A percentile compares a stretch with the other conserved stretches of the same genome.
phyloP scores from a whole-genome alignment of 2,113 vertebrate genomes.

The Colistium nudipinnis region DNA sequence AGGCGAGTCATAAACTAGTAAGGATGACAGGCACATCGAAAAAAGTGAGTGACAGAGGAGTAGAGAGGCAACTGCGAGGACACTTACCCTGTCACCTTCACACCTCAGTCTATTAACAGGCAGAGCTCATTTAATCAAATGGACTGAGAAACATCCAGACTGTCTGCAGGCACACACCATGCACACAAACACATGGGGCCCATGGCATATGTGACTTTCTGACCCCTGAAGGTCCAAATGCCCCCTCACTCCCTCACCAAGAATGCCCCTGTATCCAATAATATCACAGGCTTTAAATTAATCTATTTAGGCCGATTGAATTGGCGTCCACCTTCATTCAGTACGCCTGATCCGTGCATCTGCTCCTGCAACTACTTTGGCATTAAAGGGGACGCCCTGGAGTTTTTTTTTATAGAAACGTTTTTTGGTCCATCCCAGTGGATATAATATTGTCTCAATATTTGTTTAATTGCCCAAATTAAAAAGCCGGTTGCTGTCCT shows the following conservation, averaged over 20 bases:
- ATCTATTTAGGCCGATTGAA: conserved; percentile 55
- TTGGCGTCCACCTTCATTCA: conserved; percentile 45
- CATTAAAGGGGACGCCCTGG: conserved; percentile 67
- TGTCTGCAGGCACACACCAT: conserved; percentile 24
- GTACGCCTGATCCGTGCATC: conserved; percentile 49
- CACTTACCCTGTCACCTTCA: conserved; percentile 54
- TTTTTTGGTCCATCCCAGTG: conserved; percentile 1
- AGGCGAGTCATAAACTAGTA: background rate
- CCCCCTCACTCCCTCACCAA: conserved; percentile 42
- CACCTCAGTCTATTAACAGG: conserved; percentile 30
- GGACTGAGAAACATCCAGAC: conserved; percentile 65
- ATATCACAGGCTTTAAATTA: conserved; percentile 55
- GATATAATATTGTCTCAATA: conserved; percentile 8
- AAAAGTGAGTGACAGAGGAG: conserved; percentile 27
- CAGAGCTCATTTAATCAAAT: conserved; percentile 58
- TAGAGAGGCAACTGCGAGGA: conserved; percentile 35
- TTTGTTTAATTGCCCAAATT: conserved; percentile 4
- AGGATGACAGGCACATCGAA: background rate
- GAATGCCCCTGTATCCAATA: conserved; percentile 47
- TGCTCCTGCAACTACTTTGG: conserved; percentile 12
- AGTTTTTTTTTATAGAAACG: conserved; percentile 19
- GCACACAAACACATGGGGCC: conserved; percentile 16
- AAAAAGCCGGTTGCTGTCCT: background rate
- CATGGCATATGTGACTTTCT: conserved; percentile 60
- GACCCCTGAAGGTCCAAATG: conserved; percentile 49